Evolutionary conservation across 1,140 invertebrate species (phyloP).

Genomic region (Bombus ignitus): DNA sequence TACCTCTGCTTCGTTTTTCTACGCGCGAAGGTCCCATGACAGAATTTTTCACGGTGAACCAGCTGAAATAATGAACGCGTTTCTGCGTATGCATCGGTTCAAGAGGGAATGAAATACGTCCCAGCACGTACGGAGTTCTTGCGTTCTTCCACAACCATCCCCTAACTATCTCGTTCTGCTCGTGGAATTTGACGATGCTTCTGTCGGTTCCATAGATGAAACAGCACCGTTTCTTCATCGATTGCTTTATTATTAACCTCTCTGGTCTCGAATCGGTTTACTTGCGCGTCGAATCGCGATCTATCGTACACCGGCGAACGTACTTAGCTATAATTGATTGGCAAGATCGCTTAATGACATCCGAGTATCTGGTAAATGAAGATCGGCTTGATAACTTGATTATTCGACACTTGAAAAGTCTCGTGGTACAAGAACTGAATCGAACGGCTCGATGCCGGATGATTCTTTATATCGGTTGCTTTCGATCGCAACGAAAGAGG

Average conservation of each 20-base stretch:
- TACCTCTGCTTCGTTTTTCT: not conserved
- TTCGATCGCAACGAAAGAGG: not conserved
- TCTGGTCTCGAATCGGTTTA: not conserved
- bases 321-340: not conserved
- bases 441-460: not conserved
- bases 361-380: conserved; percentile 14
- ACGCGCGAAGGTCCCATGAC: conserved; percentile 1
- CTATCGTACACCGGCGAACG: not conserved
- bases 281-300: not conserved
- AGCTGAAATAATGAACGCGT: conserved; percentile 56
- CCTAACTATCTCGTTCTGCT: conserved; percentile 62
- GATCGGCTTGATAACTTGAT: conserved; percentile 20
- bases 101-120: conserved; percentile 21
- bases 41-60: conserved; percentile 31
- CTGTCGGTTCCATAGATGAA: conserved; percentile 31
- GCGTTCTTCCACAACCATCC: conserved; percentile 29
- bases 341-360: conserved; percentile 4
- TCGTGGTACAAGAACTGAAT: not conserved
- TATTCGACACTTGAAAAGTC: not conserved
- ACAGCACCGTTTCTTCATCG: conserved; percentile 27
- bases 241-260: conserved; percentile 41
- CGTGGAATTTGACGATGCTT: conserved; percentile 60
- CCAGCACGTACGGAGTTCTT: conserved; percentile 63
- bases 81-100: conserved; percentile 50
- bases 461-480: not conserved